Evolutionary conservation across 2,113 vertebrate species (phyloP).

Genomic region (Abramis brama): DNA sequence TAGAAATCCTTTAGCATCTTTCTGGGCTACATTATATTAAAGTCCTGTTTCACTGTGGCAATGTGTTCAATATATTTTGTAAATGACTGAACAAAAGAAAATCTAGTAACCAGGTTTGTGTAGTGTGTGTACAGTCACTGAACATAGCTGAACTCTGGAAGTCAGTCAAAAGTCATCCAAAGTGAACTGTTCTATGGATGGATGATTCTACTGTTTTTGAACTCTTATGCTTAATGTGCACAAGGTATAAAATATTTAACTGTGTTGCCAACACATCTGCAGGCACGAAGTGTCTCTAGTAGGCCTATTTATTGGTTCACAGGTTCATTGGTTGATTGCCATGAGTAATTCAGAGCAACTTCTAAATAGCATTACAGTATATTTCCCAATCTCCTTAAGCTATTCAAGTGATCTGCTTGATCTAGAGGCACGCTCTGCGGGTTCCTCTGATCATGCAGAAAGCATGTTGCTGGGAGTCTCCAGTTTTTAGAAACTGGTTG

Average conservation of each 20-base stretch:
- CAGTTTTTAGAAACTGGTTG: too few relatives aligned
- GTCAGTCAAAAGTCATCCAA: background rate
- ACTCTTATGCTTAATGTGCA: background rate
- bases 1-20: background rate
- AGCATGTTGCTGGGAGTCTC: too few relatives aligned
- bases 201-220: background rate
- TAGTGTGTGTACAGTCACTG: background rate
- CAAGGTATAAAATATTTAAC: background rate
- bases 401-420: too few relatives aligned
- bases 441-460: too few relatives aligned
- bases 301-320: too few relatives aligned
- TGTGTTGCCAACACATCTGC: background rate
- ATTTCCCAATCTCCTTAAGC: too few relatives aligned
- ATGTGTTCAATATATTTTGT: background rate
- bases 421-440: too few relatives aligned
- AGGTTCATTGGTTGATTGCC: background rate
- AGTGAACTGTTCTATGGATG: background rate
- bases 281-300: background rate
- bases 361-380: background rate
- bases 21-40: background rate
- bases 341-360: background rate
- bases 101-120: background rate
- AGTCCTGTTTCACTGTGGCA: background rate
- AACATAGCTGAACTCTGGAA: background rate
- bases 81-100: background rate